Evolutionary conservation across 1,140 invertebrate genomes (phyloP).

Genomic region (Daktulosphaira vitifoliae): DNA sequence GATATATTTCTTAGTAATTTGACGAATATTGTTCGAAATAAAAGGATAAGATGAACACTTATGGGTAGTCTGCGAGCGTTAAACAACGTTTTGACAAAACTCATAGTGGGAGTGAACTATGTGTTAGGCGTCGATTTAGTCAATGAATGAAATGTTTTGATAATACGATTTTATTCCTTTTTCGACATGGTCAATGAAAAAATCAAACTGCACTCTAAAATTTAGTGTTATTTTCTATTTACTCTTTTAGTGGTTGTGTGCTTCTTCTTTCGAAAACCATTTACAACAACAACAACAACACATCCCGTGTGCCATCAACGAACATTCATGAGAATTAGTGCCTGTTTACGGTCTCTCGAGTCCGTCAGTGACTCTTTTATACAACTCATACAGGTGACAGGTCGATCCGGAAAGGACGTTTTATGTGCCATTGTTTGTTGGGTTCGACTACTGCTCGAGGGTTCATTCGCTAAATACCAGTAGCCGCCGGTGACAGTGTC

Average conservation of each 20-base stretch:
- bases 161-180: constrained; percentile 18
- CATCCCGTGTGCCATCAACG: background rate
- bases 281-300: constrained; percentile 11
- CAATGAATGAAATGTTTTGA: background rate
- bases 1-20: too few species aligned
- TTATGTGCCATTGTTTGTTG: background rate
- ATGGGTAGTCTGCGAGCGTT: too few species aligned
- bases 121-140: too few species aligned
- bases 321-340: background rate
- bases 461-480: constrained; percentile 2
- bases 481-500: constrained; percentile 16
- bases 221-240: background rate
- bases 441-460: background rate
- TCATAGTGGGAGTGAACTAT: background rate
- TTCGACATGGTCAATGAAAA: background rate
- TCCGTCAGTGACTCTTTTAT: constrained; percentile 30
- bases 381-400: constrained; percentile 4
- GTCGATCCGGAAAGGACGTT: constrained; percentile 9
- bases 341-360: constrained; percentile 14
- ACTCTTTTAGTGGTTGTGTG: background rate
- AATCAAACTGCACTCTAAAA: constrained; percentile 10
- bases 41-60: too few species aligned
- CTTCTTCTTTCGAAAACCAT: background rate
- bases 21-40: too few species aligned
- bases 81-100: too few species aligned